Evolutionary conservation across 2,888 invertebrate species (phyloP).

Genomic region (Thymelicus acteon): DNA sequence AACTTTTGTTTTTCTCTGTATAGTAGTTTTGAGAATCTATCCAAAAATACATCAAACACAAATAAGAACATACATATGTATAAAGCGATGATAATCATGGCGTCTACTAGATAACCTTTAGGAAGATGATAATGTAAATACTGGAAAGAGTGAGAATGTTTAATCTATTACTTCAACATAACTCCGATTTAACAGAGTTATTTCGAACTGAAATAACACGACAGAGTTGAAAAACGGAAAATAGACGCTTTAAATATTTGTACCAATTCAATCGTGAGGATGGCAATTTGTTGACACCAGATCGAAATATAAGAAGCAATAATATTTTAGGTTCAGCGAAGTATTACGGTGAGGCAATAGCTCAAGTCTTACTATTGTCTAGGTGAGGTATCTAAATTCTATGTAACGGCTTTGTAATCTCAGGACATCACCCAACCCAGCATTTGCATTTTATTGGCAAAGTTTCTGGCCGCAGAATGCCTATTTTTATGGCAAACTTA

Average conservation of each 20-base stretch:
- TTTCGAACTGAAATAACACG: slow-evolving; percentile 11
- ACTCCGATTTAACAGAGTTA: no score
- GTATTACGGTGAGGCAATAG: neutral
- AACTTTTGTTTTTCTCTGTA: no score
- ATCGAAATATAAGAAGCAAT: slow-evolving; percentile 20
- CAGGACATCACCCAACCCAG: slow-evolving; percentile 55
- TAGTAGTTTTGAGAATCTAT: no score
- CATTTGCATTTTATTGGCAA: slow-evolving; percentile 84
- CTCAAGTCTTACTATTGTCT: slow-evolving; percentile 25
- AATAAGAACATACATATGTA: no score
- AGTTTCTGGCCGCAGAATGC: slow-evolving; percentile 77
- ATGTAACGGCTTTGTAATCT: slow-evolving; percentile 33
- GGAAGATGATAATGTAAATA: no score
- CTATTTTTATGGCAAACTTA: slow-evolving; percentile 83
- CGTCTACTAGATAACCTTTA: no score
- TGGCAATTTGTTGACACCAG: slow-evolving; percentile 16
- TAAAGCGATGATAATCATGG: no score
- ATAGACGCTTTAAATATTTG: slow-evolving; percentile 33
- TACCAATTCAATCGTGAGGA: slow-evolving; percentile 26
- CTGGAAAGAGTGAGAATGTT: no score
- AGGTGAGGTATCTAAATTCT: slow-evolving; percentile 19
- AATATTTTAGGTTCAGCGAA: slow-evolving; percentile 19
- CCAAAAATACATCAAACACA: no score
- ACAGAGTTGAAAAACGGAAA: slow-evolving; percentile 29
- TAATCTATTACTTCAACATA: no score